phyloP scores from a whole-genome alignment of 2,113 vertebrate genomes.

The Xerus inauris region DNA sequence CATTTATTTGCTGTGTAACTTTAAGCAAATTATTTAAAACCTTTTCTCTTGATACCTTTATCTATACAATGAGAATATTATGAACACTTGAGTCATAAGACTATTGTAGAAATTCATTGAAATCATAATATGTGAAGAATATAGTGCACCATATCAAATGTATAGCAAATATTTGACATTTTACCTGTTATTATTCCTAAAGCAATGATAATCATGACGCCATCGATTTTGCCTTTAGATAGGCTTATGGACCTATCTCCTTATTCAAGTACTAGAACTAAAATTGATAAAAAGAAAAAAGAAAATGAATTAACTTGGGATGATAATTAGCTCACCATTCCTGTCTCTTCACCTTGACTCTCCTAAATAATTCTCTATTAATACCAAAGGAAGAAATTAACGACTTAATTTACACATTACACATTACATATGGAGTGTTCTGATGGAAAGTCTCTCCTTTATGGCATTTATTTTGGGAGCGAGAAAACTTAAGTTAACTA shows the following conservation, averaged over 20 bases:
- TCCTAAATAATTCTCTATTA: neutral
- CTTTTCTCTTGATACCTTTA: neutral
- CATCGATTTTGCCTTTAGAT: neutral
- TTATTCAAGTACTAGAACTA: neutral
- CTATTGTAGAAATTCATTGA: neutral
- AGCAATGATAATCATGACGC: neutral
- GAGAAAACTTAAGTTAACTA: neutral
- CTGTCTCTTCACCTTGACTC: neutral
- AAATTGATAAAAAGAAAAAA: neutral
- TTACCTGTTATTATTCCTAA: neutral
- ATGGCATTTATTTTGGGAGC: neutral
- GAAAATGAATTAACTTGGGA: constrained; percentile 17
- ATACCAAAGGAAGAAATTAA: constrained; percentile 33
- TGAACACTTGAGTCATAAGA: neutral
- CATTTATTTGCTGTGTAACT: neutral
- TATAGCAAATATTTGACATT: neutral
- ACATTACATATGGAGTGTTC: neutral
- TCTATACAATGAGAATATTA: neutral
- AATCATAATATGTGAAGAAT: neutral
- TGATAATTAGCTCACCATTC: constrained; percentile 1
- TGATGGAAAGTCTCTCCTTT: neutral
- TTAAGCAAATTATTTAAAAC: neutral
- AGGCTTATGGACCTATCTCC: neutral
- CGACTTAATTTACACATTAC: neutral
- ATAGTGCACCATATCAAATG: neutral